These are phyloP conservation scores for Mercenaria mercenaria DNA, from an alignment of 1,140 invertebrate genomes.

Conservation along the genomic window DNA sequence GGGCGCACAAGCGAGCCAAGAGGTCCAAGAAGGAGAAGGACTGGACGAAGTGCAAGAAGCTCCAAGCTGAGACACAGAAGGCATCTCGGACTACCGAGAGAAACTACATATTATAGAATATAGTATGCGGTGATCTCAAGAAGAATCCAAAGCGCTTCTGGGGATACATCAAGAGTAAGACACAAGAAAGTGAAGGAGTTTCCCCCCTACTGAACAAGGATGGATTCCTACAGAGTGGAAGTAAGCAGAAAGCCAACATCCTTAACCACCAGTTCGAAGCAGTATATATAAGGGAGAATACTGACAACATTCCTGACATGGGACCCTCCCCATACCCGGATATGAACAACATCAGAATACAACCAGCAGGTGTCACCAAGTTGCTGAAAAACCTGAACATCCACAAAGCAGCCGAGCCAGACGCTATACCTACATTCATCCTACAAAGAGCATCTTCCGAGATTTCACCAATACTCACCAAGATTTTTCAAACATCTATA, in stretches of 20 bases:
- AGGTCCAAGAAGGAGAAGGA: background rate
- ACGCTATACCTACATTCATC: too few species aligned
- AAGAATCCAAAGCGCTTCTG: background rate
- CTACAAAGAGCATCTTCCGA: too few species aligned
- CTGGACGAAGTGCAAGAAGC: background rate
- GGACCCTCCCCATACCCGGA: background rate
- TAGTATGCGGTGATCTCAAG: background rate
- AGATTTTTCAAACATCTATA: too few species aligned
- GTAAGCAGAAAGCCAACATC: background rate
- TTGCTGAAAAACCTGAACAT: too few species aligned
- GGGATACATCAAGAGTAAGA: background rate
- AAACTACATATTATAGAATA: background rate
- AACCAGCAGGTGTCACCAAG: too few species aligned
- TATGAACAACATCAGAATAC: conserved; percentile 15
- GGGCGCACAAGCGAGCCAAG: background rate
- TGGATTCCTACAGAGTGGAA: background rate
- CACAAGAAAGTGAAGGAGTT: background rate
- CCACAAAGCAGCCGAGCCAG: too few species aligned
- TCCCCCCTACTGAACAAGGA: background rate
- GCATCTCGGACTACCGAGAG: too few species aligned
- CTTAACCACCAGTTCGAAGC: background rate
- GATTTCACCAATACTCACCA: too few species aligned
- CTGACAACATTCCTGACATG: background rate
- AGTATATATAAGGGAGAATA: background rate
- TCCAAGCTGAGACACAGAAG: background rate